Conservation (phyloP, 1,140 invertebrate species). For the Aphaenogaster ashmeadi region DNA sequence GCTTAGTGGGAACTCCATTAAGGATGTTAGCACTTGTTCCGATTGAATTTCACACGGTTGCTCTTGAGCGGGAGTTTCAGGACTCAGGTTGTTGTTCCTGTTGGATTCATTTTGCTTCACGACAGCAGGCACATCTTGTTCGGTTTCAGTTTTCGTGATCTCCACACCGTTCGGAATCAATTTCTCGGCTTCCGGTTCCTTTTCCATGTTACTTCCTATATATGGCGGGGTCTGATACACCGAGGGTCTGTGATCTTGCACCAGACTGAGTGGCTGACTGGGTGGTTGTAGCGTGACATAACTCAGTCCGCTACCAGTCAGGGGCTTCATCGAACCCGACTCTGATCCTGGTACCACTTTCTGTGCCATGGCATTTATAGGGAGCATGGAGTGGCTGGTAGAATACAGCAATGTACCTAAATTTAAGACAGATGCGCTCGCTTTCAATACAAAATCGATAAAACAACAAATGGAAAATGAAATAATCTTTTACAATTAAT, state of each 20-base stretch:
- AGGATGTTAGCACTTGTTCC: constrained; percentile 64
- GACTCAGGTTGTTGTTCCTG: constrained; percentile 81
- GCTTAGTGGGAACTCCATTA: constrained; percentile 63
- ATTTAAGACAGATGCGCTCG: constrained; percentile 83
- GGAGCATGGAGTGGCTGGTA: constrained; percentile 84
- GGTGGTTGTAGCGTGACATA: constrained; percentile 85
- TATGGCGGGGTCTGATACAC: constrained; percentile 80
- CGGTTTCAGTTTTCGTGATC: constrained; percentile 72
- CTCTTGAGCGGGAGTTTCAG: constrained; percentile 78
- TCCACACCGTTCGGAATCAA: constrained; percentile 82
- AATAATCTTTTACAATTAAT: not conserved
- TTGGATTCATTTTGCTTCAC: constrained; percentile 77
- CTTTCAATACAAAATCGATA: constrained; percentile 61
- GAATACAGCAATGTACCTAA: constrained; percentile 79
- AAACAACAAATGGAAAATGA: not conserved
- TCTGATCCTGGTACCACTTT: constrained; percentile 83
- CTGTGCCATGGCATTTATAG: constrained; percentile 85
- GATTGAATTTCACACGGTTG: constrained; percentile 63
- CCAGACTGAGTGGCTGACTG: constrained; percentile 84
- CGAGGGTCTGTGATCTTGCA: constrained; percentile 85
- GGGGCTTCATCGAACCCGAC: constrained; percentile 82
- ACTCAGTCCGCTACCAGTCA: constrained; percentile 80
- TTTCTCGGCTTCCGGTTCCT: constrained; percentile 79
- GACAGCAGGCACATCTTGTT: constrained; percentile 68
- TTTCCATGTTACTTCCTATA: constrained; percentile 77